phyloP scores from a whole-genome alignment of 2,797 vertebrate species.

The Lithobates sylvaticus region DNA sequence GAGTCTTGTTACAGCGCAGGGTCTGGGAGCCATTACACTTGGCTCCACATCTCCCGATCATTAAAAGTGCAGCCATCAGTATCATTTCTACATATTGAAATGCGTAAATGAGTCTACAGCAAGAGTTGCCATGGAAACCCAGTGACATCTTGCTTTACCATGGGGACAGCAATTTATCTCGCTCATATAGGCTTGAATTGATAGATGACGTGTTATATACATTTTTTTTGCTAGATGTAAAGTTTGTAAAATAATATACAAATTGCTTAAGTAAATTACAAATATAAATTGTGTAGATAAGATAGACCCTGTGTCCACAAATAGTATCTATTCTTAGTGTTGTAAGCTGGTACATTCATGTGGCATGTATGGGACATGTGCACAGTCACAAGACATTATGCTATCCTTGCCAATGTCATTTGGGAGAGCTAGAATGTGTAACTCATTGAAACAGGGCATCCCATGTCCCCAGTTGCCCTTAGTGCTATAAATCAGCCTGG shows the following conservation, averaged over 20 bases:
- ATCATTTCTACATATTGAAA: slow-evolving; percentile 11
- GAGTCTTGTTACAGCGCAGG: not conserved
- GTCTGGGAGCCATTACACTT: not conserved
- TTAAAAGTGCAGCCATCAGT: slow-evolving; percentile 6
- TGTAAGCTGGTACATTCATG: too few relatives aligned
- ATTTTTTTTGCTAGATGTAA: not conserved
- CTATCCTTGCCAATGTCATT: too few relatives aligned
- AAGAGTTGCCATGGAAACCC: not conserved
- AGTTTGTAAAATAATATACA: not conserved
- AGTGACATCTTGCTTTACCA: slow-evolving; percentile 1
- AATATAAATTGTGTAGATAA: not conserved
- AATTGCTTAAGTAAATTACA: not conserved
- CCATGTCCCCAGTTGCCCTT: too few relatives aligned
- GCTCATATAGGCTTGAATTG: not conserved
- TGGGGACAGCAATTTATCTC: not conserved
- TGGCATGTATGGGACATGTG: too few relatives aligned
- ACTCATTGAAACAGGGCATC: too few relatives aligned
- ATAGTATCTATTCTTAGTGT: too few relatives aligned
- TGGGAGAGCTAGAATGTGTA: too few relatives aligned
- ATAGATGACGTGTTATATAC: not conserved
- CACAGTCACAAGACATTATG: too few relatives aligned
- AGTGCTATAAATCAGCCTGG: too few relatives aligned
- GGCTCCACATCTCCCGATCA: not conserved
- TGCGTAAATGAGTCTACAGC: not conserved
- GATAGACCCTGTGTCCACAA: too few relatives aligned